These are phyloP conservation scores for Sphyrna mokarran DNA, from an alignment of 2,113 vertebrate genomes.

Conservation along the genomic window DNA sequence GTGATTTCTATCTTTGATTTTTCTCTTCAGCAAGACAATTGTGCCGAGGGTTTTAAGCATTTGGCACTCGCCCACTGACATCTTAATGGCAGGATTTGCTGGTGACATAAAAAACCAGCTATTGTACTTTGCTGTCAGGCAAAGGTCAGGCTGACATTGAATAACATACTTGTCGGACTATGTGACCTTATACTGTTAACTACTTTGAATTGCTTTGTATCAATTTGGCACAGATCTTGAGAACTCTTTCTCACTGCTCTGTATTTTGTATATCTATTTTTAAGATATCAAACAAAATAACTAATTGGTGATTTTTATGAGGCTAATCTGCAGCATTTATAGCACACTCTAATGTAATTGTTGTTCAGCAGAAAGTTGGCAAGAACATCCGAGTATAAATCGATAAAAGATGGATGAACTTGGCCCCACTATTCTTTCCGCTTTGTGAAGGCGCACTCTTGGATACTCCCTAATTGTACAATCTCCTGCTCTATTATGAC, in stretches of 20 bases:
- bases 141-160: background rate
- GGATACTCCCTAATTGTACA: background rate
- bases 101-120: background rate
- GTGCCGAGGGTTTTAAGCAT: background rate
- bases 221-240: background rate
- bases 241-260: background rate
- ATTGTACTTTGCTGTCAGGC: background rate
- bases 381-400: background rate
- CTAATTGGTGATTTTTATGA: background rate
- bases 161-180: background rate
- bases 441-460: background rate
- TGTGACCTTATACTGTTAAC: background rate
- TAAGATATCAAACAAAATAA: background rate
- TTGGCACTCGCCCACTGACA: background rate
- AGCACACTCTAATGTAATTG: background rate
- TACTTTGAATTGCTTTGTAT: background rate
- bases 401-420: background rate
- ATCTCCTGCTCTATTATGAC: background rate
- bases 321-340: background rate
- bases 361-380: background rate
- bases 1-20: background rate
- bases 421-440: background rate
- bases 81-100: background rate
- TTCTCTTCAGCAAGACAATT: background rate
- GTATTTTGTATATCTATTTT: background rate